These are phyloP conservation scores for Cyclophora albipunctata DNA, from an alignment of 2,888 invertebrate genomes.

Conservation along the genomic window DNA sequence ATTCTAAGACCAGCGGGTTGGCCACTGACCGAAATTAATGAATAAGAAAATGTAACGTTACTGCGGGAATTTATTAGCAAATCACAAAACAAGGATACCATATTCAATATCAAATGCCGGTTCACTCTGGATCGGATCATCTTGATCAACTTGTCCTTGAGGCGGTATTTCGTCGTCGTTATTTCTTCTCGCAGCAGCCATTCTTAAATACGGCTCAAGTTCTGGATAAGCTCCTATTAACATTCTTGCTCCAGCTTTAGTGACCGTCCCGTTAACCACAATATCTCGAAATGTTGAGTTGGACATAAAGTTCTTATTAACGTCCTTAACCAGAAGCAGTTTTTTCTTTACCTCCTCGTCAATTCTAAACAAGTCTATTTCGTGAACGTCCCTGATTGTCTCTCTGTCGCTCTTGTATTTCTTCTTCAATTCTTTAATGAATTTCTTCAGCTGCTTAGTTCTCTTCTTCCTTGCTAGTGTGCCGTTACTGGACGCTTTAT, in stretches of 20 bases:
- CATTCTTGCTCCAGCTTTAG: constrained; percentile 28
- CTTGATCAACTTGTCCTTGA: neutral
- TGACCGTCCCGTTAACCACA: constrained; percentile 44
- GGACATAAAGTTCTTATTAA: constrained; percentile 39
- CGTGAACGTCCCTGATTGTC: constrained; percentile 45
- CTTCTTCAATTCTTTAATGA: constrained; percentile 45
- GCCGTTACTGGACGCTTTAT: constrained; percentile 42
- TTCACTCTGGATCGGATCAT: constrained; percentile 18
- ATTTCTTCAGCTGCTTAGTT: constrained; percentile 52
- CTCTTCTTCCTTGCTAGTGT: constrained; percentile 41
- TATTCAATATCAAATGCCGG: constrained; percentile 55
- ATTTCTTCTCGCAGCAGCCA: constrained; percentile 17
- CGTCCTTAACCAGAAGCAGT: constrained; percentile 30
- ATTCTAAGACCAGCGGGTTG: too few species aligned
- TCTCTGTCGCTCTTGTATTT: constrained; percentile 48
- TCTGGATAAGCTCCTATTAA: constrained; percentile 49
- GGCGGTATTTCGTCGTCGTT: neutral
- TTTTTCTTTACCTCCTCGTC: constrained; percentile 33
- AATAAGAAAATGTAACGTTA: too few species aligned
- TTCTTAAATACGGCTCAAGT: constrained; percentile 21
- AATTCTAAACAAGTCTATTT: constrained; percentile 37
- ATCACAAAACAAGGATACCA: constrained; percentile 21
- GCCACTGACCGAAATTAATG: too few species aligned
- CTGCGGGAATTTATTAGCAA: too few species aligned
- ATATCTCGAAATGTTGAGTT: constrained; percentile 52